Conservation (phyloP, 1,140 invertebrate species). For the Drosophila parvula region DNA sequence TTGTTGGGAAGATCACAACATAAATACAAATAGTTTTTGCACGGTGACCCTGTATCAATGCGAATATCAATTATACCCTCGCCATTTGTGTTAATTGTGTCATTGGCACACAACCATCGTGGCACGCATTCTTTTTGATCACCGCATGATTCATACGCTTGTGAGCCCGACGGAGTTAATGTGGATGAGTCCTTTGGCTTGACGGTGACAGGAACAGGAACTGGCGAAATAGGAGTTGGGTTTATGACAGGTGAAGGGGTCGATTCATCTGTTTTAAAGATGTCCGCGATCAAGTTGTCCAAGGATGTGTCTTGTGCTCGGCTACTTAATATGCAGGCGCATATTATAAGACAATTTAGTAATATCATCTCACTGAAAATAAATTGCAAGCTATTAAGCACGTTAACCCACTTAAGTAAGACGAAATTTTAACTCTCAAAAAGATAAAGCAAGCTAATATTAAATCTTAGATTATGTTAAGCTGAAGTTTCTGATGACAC, state of each 20-base stretch:
- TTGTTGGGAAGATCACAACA: constrained; percentile 75
- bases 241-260: background rate
- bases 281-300: constrained; percentile 65
- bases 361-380: constrained; percentile 40
- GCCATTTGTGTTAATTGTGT: constrained; percentile 88
- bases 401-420: too few species aligned
- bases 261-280: constrained; percentile 56
- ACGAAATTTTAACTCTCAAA: background rate
- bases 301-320: constrained; percentile 50
- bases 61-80: constrained; percentile 89
- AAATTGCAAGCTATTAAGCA: background rate
- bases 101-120: constrained; percentile 68
- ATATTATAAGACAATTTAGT: constrained; percentile 37
- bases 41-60: constrained; percentile 59
- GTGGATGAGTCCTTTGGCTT: constrained; percentile 9
- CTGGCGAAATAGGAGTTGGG: background rate
- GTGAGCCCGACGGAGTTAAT: background rate
- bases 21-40: constrained; percentile 64
- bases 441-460: background rate
- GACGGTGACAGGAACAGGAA: constrained; percentile 5
- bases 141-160: constrained; percentile 66
- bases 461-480: background rate
- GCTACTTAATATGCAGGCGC: constrained; percentile 33
- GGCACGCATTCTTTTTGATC: constrained; percentile 84
- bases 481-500: background rate